These are phyloP conservation scores for Brachirus orientalis DNA, from an alignment of 2,113 vertebrate genomes.

Conservation along the genomic window DNA sequence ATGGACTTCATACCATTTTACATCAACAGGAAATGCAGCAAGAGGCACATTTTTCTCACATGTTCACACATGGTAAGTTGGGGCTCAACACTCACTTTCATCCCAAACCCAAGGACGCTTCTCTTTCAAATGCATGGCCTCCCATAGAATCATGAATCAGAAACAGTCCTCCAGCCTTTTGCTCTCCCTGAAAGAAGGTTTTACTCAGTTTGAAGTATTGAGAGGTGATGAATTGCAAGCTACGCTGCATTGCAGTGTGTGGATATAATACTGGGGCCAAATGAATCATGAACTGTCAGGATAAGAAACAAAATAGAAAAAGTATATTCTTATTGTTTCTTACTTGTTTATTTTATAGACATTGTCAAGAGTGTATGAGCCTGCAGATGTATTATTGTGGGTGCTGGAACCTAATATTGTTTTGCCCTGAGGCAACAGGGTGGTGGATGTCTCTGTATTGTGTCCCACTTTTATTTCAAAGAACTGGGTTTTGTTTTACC, in stretches of 20 bases:
- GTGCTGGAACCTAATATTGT: neutral
- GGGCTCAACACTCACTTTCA: conserved; percentile 29
- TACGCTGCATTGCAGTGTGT: conserved; percentile 42
- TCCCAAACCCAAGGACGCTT: conserved; percentile 33
- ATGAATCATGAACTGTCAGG: conserved; percentile 35
- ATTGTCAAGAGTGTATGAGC: conserved; percentile 1
- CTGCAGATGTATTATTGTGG: neutral
- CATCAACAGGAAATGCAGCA: conserved; percentile 43
- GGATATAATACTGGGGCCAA: conserved; percentile 24
- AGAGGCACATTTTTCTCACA: conserved; percentile 37
- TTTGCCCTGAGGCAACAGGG: neutral
- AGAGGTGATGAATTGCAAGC: conserved; percentile 19
- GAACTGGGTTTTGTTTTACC: neutral
- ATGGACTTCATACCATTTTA: conserved; percentile 34
- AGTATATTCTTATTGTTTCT: neutral
- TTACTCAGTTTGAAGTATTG: conserved; percentile 51
- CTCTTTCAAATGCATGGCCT: conserved; percentile 34
- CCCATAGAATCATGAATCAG: conserved; percentile 60
- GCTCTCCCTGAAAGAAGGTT: conserved; percentile 51
- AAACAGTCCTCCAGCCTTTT: conserved; percentile 45
- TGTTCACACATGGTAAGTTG: conserved; percentile 28
- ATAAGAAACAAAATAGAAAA: conserved; percentile 19
- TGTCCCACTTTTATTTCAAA: neutral
- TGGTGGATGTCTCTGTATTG: neutral
- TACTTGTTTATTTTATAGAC: neutral